Percentiles rank a stretch among this genome's conserved stretches.
Evolutionary conservation across 2,888 invertebrate species (phyloP).

Genomic region (Sarcophaga subvicina): DNA sequence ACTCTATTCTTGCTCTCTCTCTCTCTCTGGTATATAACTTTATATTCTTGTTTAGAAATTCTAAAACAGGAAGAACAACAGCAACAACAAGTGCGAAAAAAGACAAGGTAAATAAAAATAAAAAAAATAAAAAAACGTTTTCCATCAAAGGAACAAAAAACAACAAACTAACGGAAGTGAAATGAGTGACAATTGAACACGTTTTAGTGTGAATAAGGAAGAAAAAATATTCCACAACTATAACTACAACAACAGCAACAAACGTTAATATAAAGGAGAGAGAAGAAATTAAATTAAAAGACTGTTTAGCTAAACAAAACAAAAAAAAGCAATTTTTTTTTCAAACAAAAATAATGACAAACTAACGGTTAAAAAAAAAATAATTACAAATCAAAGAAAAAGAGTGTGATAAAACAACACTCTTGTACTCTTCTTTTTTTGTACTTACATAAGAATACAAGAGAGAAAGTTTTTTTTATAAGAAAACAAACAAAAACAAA

Average conservation of each 20-base stretch:
- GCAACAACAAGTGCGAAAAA: constrained; percentile 32
- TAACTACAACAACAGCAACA: constrained; percentile 7
- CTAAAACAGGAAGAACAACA: neutral
- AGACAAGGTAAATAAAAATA: constrained; percentile 10
- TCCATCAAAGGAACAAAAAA: constrained; percentile 8
- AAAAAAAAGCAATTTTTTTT: too few relatives aligned
- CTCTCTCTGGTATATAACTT: neutral
- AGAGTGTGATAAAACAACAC: neutral
- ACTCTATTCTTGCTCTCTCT: neutral
- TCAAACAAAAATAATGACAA: neutral
- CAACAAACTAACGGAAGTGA: neutral
- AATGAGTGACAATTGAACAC: constrained; percentile 64
- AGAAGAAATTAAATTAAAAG: constrained; percentile 12
- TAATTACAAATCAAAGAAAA: too few relatives aligned
- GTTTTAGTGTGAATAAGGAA: constrained; percentile 55
- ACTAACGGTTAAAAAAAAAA: neutral
- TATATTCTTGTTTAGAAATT: neutral
- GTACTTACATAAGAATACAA: neutral
- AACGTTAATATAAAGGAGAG: neutral
- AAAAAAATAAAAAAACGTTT: constrained; percentile 18
- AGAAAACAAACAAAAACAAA: constrained; percentile 3
- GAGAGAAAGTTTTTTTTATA: neutral
- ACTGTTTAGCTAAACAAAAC: neutral
- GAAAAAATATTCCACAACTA: neutral
- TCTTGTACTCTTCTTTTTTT: neutral